These are phyloP conservation scores for Urophycis tenuis DNA, from an alignment of 2,797 vertebrate species.

Conservation along the genomic window DNA sequence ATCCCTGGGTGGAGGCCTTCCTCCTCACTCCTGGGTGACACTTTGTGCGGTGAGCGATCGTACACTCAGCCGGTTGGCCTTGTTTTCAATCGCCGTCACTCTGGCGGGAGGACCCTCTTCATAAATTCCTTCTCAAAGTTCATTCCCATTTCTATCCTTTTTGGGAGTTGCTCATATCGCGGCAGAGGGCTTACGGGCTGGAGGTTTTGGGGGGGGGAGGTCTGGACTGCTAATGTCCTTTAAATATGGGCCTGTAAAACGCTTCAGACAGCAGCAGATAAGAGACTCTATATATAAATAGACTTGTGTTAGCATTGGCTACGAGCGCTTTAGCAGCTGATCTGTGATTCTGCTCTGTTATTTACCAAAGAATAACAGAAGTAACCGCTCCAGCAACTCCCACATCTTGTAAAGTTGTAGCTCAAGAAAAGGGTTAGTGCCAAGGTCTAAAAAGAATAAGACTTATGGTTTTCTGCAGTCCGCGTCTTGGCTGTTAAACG, in stretches of 20 bases:
- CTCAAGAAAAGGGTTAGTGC: background rate
- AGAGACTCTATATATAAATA: background rate
- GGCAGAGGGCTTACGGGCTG: background rate
- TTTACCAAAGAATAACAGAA: background rate
- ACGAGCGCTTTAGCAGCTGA: too few relatives aligned
- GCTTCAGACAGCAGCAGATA: background rate
- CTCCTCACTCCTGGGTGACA: background rate
- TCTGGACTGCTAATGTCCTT: too few relatives aligned
- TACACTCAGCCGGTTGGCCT: background rate
- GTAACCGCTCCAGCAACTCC: background rate
- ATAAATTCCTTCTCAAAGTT: background rate
- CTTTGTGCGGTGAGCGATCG: background rate
- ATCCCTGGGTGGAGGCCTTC: background rate
- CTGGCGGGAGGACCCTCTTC: background rate
- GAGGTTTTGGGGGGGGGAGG: background rate
- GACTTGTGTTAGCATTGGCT: background rate
- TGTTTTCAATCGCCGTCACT: background rate
- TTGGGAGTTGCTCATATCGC: background rate
- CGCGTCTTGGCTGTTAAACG: background rate
- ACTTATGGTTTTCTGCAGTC: too few relatives aligned
- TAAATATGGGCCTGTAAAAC: background rate
- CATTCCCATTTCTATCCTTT: background rate
- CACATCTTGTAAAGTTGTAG: background rate
- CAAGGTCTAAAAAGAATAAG: too few relatives aligned
- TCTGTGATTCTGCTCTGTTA: background rate